Conservation (phyloP, 2,113 vertebrate genomes). For the Labeo rohita region DNA sequence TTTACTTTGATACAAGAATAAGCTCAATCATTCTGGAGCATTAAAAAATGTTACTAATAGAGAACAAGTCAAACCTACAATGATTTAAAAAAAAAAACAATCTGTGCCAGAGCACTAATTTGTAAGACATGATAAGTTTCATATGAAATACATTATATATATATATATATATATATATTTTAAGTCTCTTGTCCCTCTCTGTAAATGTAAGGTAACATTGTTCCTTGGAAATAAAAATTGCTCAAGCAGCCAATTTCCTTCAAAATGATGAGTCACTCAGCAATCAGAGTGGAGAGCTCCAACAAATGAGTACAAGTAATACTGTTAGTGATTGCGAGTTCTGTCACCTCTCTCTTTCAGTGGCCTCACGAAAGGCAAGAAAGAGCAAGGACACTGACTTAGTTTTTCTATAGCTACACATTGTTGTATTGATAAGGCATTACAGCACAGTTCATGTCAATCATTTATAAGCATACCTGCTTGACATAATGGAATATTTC, state of each 20-base stretch:
- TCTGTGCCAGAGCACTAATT: neutral
- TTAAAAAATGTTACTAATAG: conserved; percentile 1
- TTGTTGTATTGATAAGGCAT: conserved; percentile 1
- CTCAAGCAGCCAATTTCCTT: conserved; percentile 51
- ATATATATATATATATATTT: neutral
- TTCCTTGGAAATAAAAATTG: conserved; percentile 39
- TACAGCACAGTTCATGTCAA: neutral
- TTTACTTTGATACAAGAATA: neutral
- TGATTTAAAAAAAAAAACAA: neutral
- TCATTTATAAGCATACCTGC: neutral
- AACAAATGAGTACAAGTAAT: conserved; percentile 59
- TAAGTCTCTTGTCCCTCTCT: conserved; percentile 26
- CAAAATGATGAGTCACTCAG: conserved; percentile 59
- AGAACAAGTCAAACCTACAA: neutral
- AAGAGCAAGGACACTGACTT: conserved; percentile 34
- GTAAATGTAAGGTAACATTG: conserved; percentile 39
- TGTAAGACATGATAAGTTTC: neutral
- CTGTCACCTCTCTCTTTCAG: conserved; percentile 46
- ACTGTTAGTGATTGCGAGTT: conserved; percentile 56
- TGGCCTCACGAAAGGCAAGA: conserved; percentile 15
- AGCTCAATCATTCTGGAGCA: neutral
- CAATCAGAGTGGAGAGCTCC: conserved; percentile 56
- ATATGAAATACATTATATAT: neutral
- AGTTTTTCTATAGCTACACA: neutral
- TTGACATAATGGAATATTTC: neutral